Percentiles rank a stretch among this genome's conserved stretches.
Evolutionary conservation across 2,888 invertebrate species (phyloP).

Genomic region (Bedellia somnulentella): DNA sequence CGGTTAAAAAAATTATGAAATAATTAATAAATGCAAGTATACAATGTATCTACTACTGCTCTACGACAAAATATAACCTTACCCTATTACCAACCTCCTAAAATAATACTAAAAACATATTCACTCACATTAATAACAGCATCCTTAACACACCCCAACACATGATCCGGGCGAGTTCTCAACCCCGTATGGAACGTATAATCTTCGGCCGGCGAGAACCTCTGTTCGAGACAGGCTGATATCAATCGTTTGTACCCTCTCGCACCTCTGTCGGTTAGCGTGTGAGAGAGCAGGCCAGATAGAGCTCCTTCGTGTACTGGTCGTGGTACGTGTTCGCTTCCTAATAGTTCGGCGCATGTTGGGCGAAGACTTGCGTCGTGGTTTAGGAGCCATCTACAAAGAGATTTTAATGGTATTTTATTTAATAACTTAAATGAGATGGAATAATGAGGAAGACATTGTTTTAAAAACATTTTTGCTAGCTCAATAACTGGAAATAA

Average conservation of each 20-base stretch:
- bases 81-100: too few species aligned
- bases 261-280: slow-evolving; percentile 70
- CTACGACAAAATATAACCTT: too few species aligned
- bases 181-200: slow-evolving; percentile 64
- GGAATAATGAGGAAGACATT: too few species aligned
- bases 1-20: too few species aligned
- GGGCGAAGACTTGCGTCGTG: not conserved
- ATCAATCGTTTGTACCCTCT: slow-evolving; percentile 18
- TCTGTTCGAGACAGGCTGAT: slow-evolving; percentile 44
- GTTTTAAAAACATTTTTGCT: too few species aligned
- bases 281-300: slow-evolving; percentile 79
- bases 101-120: too few species aligned
- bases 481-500: too few species aligned
- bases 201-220: slow-evolving; percentile 68
- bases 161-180: slow-evolving; percentile 18
- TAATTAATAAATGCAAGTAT: too few species aligned
- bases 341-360: slow-evolving; percentile 30
- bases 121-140: slow-evolving; percentile 28
- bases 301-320: slow-evolving; percentile 85
- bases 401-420: not conserved
- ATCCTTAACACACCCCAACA: slow-evolving; percentile 22
- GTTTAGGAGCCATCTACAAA: slow-evolving; percentile 2
- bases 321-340: slow-evolving; percentile 82
- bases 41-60: too few species aligned
- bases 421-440: too few species aligned